phyloP scores from a whole-genome alignment of 1,140 invertebrate genomes.

The Planococcus citri region DNA sequence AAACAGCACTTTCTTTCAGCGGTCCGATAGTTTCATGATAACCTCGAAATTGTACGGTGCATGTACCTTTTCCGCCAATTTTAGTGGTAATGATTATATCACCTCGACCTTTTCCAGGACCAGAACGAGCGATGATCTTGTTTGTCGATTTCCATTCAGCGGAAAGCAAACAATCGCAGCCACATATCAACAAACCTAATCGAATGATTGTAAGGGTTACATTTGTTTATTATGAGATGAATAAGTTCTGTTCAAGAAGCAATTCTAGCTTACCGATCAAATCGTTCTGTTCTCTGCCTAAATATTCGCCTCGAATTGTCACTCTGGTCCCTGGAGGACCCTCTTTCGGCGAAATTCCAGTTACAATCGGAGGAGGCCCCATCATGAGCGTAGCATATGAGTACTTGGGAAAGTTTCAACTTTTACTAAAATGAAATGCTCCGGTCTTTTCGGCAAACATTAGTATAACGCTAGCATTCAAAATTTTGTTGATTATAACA shows the following conservation, averaged over 20 bases:
- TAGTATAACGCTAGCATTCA: no score
- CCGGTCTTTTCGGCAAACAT: no score
- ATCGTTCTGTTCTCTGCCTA: slow-evolving; percentile 74
- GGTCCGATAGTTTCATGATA: slow-evolving; percentile 81
- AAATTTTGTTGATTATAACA: no score
- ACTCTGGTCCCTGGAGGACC: slow-evolving; percentile 92
- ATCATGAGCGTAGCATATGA: slow-evolving; percentile 39
- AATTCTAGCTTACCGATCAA: slow-evolving; percentile 54
- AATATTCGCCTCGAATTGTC: slow-evolving; percentile 89
- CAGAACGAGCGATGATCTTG: slow-evolving; percentile 92
- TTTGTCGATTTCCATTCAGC: slow-evolving; percentile 96
- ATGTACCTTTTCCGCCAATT: slow-evolving; percentile 81
- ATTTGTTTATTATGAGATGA: neutral
- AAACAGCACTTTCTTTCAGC: slow-evolving; percentile 95
- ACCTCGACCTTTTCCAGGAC: slow-evolving; percentile 82
- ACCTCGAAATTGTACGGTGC: slow-evolving; percentile 86
- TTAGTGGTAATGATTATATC: slow-evolving; percentile 89
- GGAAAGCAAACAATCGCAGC: slow-evolving; percentile 83
- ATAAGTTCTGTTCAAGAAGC: neutral
- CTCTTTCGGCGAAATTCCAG: slow-evolving; percentile 95
- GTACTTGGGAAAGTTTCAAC: no score
- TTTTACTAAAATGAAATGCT: no score
- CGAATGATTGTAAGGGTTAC: neutral
- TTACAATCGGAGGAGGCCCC: slow-evolving; percentile 75
- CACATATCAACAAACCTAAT: slow-evolving; percentile 83